Base-by-base conservation (phyloP, 1,140 invertebrate genomes). In the Bombus pascuorum region DNA sequence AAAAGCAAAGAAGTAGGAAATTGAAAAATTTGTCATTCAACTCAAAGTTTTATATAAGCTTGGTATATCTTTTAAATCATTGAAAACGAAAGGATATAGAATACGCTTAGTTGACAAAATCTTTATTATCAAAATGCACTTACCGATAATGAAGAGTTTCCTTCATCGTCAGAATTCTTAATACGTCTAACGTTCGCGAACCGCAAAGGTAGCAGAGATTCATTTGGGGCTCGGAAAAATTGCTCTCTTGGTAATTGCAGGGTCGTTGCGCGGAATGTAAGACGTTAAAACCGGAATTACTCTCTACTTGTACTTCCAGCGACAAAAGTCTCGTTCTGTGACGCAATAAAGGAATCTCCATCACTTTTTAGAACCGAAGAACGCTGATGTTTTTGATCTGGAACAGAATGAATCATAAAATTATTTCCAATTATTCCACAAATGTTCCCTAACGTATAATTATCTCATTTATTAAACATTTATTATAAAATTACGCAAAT, bases 191-290 rank as follows among this genome's bases (percentile, higher is more conserved):
- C 18, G 37, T 25, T 37, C 28, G 18, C 57, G 37, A 42, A 65
- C 1, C 57, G 74, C 57, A 42, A 37, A 39, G 76, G 13, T 34
- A 65, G 76, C 28, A 42, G 28, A 22, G 57, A 78, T 78, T 78
- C 76, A 78, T 78, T 78, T 65, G 32, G 22, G 10, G n/a, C 12
- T n/a, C 22, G 28, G n/a, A 65, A 78, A 65, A 65, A 65, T 42
- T 78, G 76, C 57, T 78, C 59, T 78, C 28, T 42, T 42, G 37
- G 39, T 78, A 78, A 78, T 78, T 65, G 59, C 59, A 28, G 59
- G 8, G 37, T n/a, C 59, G 37, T 42, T 78, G 22, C 39, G 37
- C 28, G 3, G n/a, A 65, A 42, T 37, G 28, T 78, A 78, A 62
- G 73, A 75, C 39, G 57, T 65, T 62, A 78, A 65, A 44, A 34